Base-by-base conservation (phyloP, 1,140 invertebrate genomes). In the Polypedilum pembai region DNA sequence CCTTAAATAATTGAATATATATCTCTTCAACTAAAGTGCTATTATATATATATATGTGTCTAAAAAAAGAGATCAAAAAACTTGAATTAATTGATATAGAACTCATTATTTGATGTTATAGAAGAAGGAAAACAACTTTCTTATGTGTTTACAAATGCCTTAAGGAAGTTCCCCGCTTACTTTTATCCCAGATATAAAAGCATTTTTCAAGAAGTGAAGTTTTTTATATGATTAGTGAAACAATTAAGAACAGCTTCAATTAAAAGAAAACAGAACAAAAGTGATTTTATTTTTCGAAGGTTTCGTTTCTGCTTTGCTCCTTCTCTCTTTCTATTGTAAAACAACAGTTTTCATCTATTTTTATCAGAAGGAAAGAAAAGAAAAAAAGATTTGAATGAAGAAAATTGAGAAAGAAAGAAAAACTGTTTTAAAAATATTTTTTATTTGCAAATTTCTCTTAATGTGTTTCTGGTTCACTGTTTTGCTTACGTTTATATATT, bases 281-380 rank as follows among this genome's bases (percentile, higher is more conserved):
- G 17, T 69, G 20, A 69, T 69, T 20, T 20, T n/a, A n/a, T n/a
- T 18, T 66, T 69, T 69, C 20, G 65, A 69, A 69, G 15, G 45
- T 56, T 56, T 56, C n/a, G 3, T 56, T 56, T 17, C 45, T 33
- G 24, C 24, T 33, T 33, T 33, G 5, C 24, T 33, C 24, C 24
- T 33, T 33, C 24, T 33, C 24, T 33, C 24, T 21, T 69, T 18
- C 65, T 69, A 69, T 69, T 69, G 65, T 69, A 69, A 69, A 69
- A 69, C 8, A 69, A 69, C 65, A 69, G 65, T 21, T 17, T 69
- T 69, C 65, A 21, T 69, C 65, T 69, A 69, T 69, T 69, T 69
- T 69, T 69, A 69, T 69, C 65, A 69, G 65, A 69, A 69, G 8
- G 20, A 69, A 69, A 69, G 18, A 66, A 66, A 65, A 66, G 63